A percentile compares a stretch with the other conserved stretches of the same genome.
phyloP scores from a whole-genome alignment of 2,797 vertebrate genomes.

The Hapalemur alaotrensis region DNA sequence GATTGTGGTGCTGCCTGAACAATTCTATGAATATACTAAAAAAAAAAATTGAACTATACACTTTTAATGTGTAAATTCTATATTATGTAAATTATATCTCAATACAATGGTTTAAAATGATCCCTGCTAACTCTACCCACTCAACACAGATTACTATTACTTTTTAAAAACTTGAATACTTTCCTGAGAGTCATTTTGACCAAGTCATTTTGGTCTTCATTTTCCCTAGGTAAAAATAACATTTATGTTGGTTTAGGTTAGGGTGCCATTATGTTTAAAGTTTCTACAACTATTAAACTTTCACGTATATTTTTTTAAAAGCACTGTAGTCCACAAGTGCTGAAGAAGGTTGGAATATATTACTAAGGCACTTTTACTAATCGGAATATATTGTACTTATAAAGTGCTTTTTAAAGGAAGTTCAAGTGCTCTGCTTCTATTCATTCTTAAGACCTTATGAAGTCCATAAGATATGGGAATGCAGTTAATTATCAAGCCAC shows the following conservation, averaged over 20 bases:
- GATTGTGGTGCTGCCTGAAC: neutral
- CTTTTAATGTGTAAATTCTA: neutral
- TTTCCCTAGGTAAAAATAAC: conserved; percentile 5
- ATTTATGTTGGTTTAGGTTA: neutral
- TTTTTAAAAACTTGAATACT: neutral
- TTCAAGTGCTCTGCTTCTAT: neutral
- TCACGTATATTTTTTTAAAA: neutral
- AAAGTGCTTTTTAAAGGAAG: conserved; percentile 25
- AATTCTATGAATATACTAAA: neutral
- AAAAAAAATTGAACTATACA: neutral
- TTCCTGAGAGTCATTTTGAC: neutral
- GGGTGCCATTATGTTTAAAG: neutral
- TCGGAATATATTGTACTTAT: neutral
- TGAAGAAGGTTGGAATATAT: neutral
- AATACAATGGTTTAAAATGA: neutral
- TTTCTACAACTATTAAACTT: neutral
- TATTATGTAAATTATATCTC: neutral
- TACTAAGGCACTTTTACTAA: neutral
- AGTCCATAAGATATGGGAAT: neutral
- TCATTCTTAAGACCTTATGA: neutral
- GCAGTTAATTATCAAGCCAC: neutral
- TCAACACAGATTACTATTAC: conserved; percentile 10
- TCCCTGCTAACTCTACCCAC: neutral
- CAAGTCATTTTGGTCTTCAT: neutral
- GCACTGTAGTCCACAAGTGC: neutral